These are phyloP conservation scores for Theonella swinhoei DNA, from an alignment of 37 sponge, comb jelly and placozoan species.

Conservation along the genomic window DNA sequence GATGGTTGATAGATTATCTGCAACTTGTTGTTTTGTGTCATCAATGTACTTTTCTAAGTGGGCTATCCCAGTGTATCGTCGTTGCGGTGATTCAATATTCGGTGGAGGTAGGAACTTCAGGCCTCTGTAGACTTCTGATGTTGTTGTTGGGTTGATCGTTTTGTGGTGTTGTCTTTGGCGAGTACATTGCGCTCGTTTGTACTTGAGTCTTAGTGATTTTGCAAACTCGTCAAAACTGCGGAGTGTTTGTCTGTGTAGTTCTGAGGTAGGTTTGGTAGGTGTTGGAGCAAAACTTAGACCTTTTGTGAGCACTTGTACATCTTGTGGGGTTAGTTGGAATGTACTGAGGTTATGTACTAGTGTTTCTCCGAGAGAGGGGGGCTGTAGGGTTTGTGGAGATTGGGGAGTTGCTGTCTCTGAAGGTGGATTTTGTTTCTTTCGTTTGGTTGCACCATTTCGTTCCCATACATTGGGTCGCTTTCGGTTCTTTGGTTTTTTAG, in stretches of 20 bases:
- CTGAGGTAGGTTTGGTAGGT: not conserved
- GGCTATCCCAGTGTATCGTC: not conserved
- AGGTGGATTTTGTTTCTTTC: too few species aligned
- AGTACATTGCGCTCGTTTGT: not conserved
- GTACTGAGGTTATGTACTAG: too few species aligned
- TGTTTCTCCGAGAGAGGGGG: too few species aligned
- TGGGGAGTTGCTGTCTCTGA: too few species aligned
- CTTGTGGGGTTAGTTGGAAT: too few species aligned
- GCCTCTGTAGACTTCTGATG: not conserved
- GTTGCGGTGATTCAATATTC: not conserved
- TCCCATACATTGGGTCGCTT: too few species aligned
- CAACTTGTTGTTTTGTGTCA: not conserved
- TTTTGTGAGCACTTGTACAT: too few species aligned
- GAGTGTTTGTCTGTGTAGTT: not conserved
- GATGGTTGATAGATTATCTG: too few species aligned
- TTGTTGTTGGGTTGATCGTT: not conserved
- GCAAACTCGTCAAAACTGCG: not conserved
- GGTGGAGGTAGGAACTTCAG: constrained; percentile 25
- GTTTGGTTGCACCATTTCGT: too few species aligned
- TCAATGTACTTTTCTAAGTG: constrained; percentile 16
- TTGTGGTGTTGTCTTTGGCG: not conserved
- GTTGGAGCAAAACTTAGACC: too few species aligned
- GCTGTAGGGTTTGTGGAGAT: too few species aligned
- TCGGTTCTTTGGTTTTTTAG: too few species aligned
- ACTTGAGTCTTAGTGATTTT: not conserved